Evolutionary conservation across 2,888 invertebrate genomes (phyloP), one percentile per base, ranked within the genome.

Genomic region (Ceriagrion tenellum): DNA sequence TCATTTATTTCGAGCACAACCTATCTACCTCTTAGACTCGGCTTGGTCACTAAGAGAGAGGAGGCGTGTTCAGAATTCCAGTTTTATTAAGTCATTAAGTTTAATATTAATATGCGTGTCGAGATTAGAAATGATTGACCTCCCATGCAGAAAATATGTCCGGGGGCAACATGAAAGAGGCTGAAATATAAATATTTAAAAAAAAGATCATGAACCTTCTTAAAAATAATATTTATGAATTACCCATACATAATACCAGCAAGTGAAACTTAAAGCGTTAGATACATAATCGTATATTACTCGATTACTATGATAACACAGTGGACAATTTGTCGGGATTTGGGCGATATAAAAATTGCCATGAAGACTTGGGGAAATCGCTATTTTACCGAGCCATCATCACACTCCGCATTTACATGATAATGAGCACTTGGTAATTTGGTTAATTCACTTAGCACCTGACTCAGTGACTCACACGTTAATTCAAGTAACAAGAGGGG

Each of bases 81-180:
- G 35, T 81, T 81, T 81, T 81, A 81, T 81, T 81, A 81, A 81
- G 81, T 35, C 35, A 81, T 81, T 81, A 35, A 35, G 16, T 81
- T 81, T 35, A 35, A 35, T 18, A 81, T 81, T 81, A 30, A 81
- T 35, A 81, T 81, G 30, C 18, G 81, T 35, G 81, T 35, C 16
- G 81, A 81, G 81, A 81, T 81, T 81, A 81, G 35, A 35, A 13
- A 81, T 81, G 81, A 81, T 81, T 35, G 81, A 81, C 81, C 4
- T 81, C 35, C n/a, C 74, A 81, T 30, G 74, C 74, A 81, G 35
- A 35, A 81, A 30, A 81, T 81, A 26, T 81, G 81, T 69, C 81
- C 13, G 74, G 30, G 30, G n/a, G n/a, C 12, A 81, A 35, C 30
- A 30, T 69, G 69, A 20, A 23, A 69, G 18, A 69, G 26, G 69